These are phyloP conservation scores for Encarsia formosa DNA, from an alignment of 2,888 invertebrate species.

Conservation along the genomic window DNA sequence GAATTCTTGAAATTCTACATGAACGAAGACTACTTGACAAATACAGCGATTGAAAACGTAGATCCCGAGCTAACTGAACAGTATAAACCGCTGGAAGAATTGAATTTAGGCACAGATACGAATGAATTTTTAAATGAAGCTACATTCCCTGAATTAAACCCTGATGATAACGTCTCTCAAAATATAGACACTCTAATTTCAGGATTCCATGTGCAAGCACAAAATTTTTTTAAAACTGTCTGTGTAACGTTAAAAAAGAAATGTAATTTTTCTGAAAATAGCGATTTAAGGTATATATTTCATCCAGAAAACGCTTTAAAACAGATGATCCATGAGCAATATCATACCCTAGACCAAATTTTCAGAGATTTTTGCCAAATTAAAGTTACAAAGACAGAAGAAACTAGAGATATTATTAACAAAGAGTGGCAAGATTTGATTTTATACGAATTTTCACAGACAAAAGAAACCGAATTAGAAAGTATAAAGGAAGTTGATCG, in stretches of 20 bases:
- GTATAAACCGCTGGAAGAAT: not conserved
- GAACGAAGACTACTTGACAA: not conserved
- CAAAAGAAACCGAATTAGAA: not conserved
- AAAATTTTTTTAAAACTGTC: not conserved
- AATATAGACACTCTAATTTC: not conserved
- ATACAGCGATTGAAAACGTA: not conserved
- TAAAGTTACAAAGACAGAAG: no score
- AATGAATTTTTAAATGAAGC: not conserved
- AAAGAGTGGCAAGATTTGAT: not conserved
- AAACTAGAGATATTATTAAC: not conserved
- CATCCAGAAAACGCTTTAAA: not conserved
- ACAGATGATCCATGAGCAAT: not conserved
- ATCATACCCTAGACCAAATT: not conserved
- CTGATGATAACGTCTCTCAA: not conserved
- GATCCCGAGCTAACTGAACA: not conserved
- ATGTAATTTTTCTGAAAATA: no score
- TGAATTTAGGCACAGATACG: not conserved
- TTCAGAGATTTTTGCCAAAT: not conserved
- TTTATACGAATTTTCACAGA: not conserved
- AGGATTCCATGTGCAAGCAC: not conserved
- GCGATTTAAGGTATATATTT: no score
- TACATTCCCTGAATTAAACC: not conserved
- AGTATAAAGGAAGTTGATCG: not conserved
- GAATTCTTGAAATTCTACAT: slow-evolving; percentile 7
- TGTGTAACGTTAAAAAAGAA: not conserved